phyloP scores from a whole-genome alignment of 2,888 invertebrate species.

The Lycia hirtaria region DNA sequence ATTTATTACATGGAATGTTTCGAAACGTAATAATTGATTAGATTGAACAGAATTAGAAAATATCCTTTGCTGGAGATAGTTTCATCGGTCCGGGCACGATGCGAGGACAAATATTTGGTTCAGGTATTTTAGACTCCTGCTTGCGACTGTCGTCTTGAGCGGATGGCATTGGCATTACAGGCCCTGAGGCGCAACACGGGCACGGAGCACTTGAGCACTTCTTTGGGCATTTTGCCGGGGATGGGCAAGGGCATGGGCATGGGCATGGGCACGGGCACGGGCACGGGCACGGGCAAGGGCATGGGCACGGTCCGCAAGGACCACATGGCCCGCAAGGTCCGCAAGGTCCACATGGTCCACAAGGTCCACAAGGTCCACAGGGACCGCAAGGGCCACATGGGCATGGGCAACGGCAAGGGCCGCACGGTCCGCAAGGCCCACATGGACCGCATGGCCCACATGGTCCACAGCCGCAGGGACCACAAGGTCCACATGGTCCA shows the following conservation, averaged over 20 bases:
- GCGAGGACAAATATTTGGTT: slow-evolving; percentile 45
- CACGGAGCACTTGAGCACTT: slow-evolving; percentile 47
- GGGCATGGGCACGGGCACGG: slow-evolving; percentile 3
- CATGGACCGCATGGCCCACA: slow-evolving; percentile 62
- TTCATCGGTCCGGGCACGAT: slow-evolving; percentile 45
- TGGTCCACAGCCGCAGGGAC: slow-evolving; percentile 47
- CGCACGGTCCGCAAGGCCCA: slow-evolving; percentile 52
- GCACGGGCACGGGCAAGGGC: neutral
- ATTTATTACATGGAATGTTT: slow-evolving; percentile 30
- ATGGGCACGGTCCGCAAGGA: slow-evolving; percentile 19
- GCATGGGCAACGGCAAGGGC: slow-evolving; percentile 45
- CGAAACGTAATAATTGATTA: slow-evolving; percentile 7
- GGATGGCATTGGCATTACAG: slow-evolving; percentile 27
- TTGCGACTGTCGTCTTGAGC: slow-evolving; percentile 42
- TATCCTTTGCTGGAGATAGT: slow-evolving; percentile 33
- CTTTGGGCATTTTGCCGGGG: slow-evolving; percentile 37
- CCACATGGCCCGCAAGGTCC: slow-evolving; percentile 24
- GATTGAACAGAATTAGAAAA: slow-evolving; percentile 26
- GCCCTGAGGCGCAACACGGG: slow-evolving; percentile 40
- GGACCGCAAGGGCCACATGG: slow-evolving; percentile 45
- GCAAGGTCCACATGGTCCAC: slow-evolving; percentile 46
- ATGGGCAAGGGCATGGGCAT: slow-evolving; percentile 29
- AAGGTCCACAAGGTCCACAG: slow-evolving; percentile 35
- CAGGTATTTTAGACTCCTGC: slow-evolving; percentile 47
- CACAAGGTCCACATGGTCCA: slow-evolving; percentile 34